Conservation (phyloP, 2,888 invertebrate species). For the Leptarthrus brevirostris region DNA sequence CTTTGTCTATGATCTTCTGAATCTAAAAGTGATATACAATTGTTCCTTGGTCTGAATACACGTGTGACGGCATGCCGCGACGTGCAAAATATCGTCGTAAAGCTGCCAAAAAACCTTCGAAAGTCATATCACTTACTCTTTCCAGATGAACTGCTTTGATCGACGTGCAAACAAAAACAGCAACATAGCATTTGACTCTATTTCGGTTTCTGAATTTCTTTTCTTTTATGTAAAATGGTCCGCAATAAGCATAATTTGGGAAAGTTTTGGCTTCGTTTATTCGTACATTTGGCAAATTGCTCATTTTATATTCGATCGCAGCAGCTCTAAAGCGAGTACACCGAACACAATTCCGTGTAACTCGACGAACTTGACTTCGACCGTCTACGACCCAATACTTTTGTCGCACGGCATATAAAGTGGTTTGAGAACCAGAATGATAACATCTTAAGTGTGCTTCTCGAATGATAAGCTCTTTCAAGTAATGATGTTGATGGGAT, state of each 20-base stretch:
- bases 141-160: constrained; percentile 52
- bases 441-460: too few species aligned
- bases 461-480: too few species aligned
- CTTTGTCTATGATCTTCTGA: too few species aligned
- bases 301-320: not conserved
- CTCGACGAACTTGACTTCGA: not conserved
- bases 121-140: constrained; percentile 50
- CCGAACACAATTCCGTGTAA: not conserved
- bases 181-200: constrained; percentile 48
- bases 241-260: not conserved
- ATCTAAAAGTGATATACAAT: too few species aligned
- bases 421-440: too few species aligned
- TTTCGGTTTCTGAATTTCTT: not conserved
- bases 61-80: constrained; percentile 8
- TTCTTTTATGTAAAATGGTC: not conserved
- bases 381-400: not conserved
- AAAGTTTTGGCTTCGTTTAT: not conserved
- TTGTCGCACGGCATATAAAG: not conserved
- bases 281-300: not conserved
- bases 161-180: constrained; percentile 50
- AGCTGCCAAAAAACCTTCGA: constrained; percentile 47
- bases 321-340: too few species aligned
- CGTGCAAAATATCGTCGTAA: constrained; percentile 15
- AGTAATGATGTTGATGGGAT: too few species aligned
- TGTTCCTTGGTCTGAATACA: not conserved